Base-by-base conservation (phyloP, 2,888 invertebrate species). In the Andrena marginata region DNA sequence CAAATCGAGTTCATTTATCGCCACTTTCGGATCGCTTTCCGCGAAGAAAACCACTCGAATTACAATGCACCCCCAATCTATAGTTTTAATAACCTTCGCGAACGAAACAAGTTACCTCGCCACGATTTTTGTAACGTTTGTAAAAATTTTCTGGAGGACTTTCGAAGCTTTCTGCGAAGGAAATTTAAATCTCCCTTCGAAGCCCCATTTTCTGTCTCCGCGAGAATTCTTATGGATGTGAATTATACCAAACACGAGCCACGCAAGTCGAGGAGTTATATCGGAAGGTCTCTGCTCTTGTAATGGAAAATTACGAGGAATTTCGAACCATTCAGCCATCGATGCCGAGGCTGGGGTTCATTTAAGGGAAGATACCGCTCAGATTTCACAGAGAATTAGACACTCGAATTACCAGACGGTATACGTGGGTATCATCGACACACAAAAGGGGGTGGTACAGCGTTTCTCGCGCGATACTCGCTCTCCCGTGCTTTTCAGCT, bases 331-430 rank as follows among this genome's bases (percentile, higher is more conserved):
- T 10, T 26, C 10, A 56, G 13, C 10, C 56, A 10, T 20, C 56
- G 23, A 23, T 26, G 4, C 23, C 23, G 8, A 26, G 23, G 10
- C 4, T 26, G 4, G 10, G 56, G 23, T 56, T 56, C 56, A 23
- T 56, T 56, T 56, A 56, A 56, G 56, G 3, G 56, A 56, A 8
- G 72, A 72, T 60, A n/a, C 35, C 59, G 65, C 10, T 67, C 29
- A 63, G 23, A 72, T 77, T 77, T 77, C 77, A 59, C 20, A n/a
- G 48, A 59, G 65, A 49, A 72, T 60, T 16, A 35, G 72, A 65
- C 77, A 60, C 71, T 77, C 72, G 51, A 77, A 73, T 77, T 77
- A 73, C 48, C 31, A 29, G 54, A 31, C 26, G 64, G 56, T 54
- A 65, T 10, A 63, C 20, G 13, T 29, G 10, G 31, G 33, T n/a